Base-by-base conservation (phyloP, 2,888 invertebrate species). In the Sphaeridia pumilis region DNA sequence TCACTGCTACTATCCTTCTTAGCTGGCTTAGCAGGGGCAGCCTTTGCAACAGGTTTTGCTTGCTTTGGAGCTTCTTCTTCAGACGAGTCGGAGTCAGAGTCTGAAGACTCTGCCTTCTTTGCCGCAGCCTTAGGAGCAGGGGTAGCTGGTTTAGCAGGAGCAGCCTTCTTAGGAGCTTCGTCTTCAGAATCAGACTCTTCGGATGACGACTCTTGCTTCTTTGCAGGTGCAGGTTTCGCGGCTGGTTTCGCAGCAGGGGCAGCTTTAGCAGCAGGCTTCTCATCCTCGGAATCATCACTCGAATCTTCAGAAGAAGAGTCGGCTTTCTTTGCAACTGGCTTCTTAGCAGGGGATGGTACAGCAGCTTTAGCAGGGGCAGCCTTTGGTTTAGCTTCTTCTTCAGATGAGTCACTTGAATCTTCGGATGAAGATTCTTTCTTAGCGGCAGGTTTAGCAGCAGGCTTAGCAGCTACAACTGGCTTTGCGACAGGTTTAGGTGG, bases 171-270 rank as follows among this genome's bases (percentile, higher is more conserved):
- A 7, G 54, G 50, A 12, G 44, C 25, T 5, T 48, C 54, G 14
- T 62, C 62, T 46, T 60, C 58, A 14, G 52, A 52, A 38, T 5
- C 5, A 56, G 67, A 71, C 20, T 72, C 72, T 10, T 73, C 72
- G 51, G 70, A 71, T 25, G 72, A 70, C 28, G 70, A 72, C 48
- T 71, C 69, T 52, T 52, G 35, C 36, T 57, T 55, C 34, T 51
- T 58, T 24, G 56, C 48, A 4, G 17, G 46, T 28, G 44, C 24
- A n/a, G 44, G 7, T 24, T 10, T 44, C 24, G 52, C 25, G 10
- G 51, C 35, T 5, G 53, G 27, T 35, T 55, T 55, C 21, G 58
- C 49, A 35, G 55, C 38, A 14, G 45, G 36, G 35, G 57, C 59
- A 60, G 49, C 58, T 61, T 44, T 49, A 31, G 48, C 69, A 12